Evolutionary conservation across 2,888 invertebrate species (phyloP), one percentile per base, ranked within the genome.

Genomic region (Eustalomyia histrio): DNA sequence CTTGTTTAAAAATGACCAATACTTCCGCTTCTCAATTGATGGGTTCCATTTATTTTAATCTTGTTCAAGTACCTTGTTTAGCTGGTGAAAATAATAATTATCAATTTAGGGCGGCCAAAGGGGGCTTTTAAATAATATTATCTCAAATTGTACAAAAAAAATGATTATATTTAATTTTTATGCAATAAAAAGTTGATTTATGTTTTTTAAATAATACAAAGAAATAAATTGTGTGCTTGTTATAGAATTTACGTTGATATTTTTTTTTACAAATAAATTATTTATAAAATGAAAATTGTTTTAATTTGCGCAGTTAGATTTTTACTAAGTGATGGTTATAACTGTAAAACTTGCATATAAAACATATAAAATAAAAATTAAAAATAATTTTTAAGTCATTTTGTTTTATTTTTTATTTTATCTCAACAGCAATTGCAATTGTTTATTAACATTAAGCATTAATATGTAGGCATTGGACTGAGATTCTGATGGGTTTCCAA

Each of bases 41-140:
- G 94, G 97, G 96, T 53, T 95, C 95, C 86, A 94, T 97, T 82
- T 97, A 96, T 89, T 97, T 97, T 90, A 97, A 97, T 89, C 90
- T 97, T 83, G 93, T 96, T 53, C 94, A 94, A 90, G 91, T 90
- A 57, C 90, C 91, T 39, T 90, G 90, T 60, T 75, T 90, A 82
- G 83, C 86, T 21, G 87, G 87, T 5, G 84, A 84, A 39, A 85
- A 86, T 39, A 82, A 85, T 24, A 85, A 85, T 10, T 90, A 87
- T 83, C 85, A 87, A 78, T 90, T 87, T 81, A 87, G 91, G 14
- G 84, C 87, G 57, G 90, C 90, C 55, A 89, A 90, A 82, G 88
- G 89, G 76, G 90, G 90, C 24, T 89, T 89, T 83, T 90, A 84
- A 83, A 14, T 7, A 7, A 57, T 50, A 12, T 0, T 3, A 33